Evolutionary conservation across 2,113 vertebrate species (phyloP).

Genomic region (Ptychochromis oligacanthus): DNA sequence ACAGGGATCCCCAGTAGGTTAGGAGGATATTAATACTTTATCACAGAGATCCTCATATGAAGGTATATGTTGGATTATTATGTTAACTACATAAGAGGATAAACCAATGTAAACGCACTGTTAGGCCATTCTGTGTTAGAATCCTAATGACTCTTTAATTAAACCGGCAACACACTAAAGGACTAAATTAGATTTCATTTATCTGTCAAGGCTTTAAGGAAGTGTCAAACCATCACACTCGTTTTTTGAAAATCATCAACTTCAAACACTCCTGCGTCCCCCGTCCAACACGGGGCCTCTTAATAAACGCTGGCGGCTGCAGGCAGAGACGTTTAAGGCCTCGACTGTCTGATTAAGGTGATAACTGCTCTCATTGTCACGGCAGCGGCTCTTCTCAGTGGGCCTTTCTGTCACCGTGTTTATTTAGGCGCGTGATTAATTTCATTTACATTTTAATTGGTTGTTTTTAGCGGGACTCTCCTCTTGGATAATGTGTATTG

Average conservation of each 20-base stretch:
- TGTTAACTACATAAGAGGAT: not conserved
- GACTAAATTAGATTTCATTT: not conserved
- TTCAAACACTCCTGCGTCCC: not conserved
- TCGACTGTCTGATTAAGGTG: conserved; percentile 52
- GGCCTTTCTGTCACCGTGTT: conserved; percentile 32
- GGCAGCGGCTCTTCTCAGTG: not conserved
- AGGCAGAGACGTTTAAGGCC: not conserved
- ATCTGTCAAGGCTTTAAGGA: not conserved
- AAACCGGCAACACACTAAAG: not conserved
- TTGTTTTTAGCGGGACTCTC: conserved; percentile 51
- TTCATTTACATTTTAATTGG: conserved; percentile 71
- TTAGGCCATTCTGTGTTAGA: not conserved
- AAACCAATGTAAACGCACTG: not conserved
- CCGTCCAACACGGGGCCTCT: not conserved
- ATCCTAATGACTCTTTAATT: not conserved
- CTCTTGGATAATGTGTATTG: conserved; percentile 67
- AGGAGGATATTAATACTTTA: not conserved
- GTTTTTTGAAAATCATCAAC: not conserved
- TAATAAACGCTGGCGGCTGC: not conserved
- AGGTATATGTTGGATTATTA: not conserved
- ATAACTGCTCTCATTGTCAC: conserved; percentile 38
- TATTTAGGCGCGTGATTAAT: conserved; percentile 58
- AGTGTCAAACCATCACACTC: not conserved
- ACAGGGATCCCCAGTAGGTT: not conserved
- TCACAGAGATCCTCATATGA: not conserved